A percentile compares a stretch with the other conserved stretches of the same genome.
phyloP scores from a whole-genome alignment of 2,888 invertebrate species.

The Phaonia tiefii region DNA sequence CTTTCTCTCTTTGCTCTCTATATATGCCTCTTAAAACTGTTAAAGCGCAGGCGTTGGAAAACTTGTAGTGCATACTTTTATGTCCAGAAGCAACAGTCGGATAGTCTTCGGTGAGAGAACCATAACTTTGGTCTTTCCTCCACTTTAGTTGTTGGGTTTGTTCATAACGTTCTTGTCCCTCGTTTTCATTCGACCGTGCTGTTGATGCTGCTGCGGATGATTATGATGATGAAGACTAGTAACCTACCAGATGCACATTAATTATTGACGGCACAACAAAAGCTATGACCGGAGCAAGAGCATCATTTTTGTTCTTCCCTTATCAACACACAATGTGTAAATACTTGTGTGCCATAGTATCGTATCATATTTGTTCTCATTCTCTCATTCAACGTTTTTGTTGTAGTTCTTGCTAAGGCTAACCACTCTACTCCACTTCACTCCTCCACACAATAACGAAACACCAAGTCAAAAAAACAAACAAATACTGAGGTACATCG shows the following conservation, averaged over 20 bases:
- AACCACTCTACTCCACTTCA: constrained; percentile 13
- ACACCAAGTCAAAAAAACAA: constrained; percentile 37
- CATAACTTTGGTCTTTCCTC: constrained; percentile 7
- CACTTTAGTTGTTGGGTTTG: neutral
- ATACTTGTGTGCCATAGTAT: constrained; percentile 23
- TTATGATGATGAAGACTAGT: constrained; percentile 33
- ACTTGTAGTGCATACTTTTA: constrained; percentile 22
- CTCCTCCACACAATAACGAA: constrained; percentile 26
- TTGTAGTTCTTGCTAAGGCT: constrained; percentile 35
- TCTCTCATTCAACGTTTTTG: constrained; percentile 28
- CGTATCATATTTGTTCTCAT: constrained; percentile 19
- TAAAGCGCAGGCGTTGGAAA: constrained; percentile 65
- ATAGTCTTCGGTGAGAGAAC: constrained; percentile 24
- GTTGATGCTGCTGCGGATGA: neutral
- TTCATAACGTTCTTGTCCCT: too few relatives aligned
- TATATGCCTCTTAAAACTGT: neutral
- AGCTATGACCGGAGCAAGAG: constrained; percentile 1
- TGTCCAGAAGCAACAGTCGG: constrained; percentile 63
- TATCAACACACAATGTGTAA: constrained; percentile 5
- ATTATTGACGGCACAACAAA: constrained; percentile 52
- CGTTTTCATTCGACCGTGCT: neutral
- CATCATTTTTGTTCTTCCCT: constrained; percentile 14
- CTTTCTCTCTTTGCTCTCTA: constrained; percentile 25
- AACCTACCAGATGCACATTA: constrained; percentile 54
- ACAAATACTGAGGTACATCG: constrained; percentile 40